Base-by-base conservation (phyloP, 2,888 invertebrate species). In the Sialis lutaria region DNA sequence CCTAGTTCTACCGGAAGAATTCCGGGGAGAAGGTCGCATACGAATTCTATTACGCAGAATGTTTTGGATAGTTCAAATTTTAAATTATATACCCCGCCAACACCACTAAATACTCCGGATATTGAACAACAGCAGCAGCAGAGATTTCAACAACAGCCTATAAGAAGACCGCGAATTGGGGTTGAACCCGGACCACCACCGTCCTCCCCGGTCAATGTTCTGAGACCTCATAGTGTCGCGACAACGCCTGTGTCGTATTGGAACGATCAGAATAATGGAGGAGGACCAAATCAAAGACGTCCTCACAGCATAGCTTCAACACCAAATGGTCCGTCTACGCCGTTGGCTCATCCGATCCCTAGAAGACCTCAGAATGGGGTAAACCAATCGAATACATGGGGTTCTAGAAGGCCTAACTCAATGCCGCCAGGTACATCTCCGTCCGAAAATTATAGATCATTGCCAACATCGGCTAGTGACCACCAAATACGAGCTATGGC, bases 291-390 rank as follows among this genome's bases (percentile, higher is more conserved):
- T 12, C 35, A 35, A 33, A 6, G 70, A 52, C 58, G 78, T 46
- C 78, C 79, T 37, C 77, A 75, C 61, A 79, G 78, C 56, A 73
- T 79, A 55, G 78, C 79, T 50, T 67, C 72, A 33, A 64, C 64
- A 50, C 65, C 67, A 52, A 51, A 50, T 2, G 40, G 46, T 12
- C 45, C 34, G 8, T 33, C 44, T 6, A 68, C 70, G 53, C 72
- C 71, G 53, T 57, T 74, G 57, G 65, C 73, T 58, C 68, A 67
- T 61, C 73, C 72, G 56, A 70, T 73, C 53, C 68, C 74, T 56
- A 69, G 73, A 42, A 67, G 74, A 46, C 67, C 69, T 53, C 63
- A 68, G 51, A 67, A 69, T 52, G 58, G 69, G 50, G 65, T 69
- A 50, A 57, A 61, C 56, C 57, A 56, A 50, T 50, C 60, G 50